Evolutionary conservation across 2,113 vertebrate species (phyloP).

Genomic region (Phylloscopus whistleri): DNA sequence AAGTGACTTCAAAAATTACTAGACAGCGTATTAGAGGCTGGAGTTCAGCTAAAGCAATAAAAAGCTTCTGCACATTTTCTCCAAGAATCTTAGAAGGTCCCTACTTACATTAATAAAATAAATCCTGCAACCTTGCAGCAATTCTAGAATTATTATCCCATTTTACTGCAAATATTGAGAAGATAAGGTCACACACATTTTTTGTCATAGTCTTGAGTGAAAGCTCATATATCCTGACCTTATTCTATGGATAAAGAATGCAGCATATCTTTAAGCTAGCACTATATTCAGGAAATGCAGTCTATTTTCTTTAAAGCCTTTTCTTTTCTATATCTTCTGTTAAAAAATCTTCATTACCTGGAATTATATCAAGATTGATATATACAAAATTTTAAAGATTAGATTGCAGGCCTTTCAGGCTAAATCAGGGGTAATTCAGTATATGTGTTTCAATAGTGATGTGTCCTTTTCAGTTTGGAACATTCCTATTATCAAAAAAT

Average conservation of each 20-base stretch:
- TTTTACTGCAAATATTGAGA: neutral
- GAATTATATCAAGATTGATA: neutral
- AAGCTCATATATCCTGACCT: neutral
- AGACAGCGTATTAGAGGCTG: neutral
- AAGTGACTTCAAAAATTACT: neutral
- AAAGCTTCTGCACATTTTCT: neutral
- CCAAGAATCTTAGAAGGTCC: neutral
- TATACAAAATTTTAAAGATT: neutral
- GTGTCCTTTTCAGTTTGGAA: neutral
- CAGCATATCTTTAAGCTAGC: neutral
- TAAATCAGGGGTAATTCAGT: neutral
- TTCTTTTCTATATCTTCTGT: neutral
- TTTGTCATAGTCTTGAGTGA: neutral
- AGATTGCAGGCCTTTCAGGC: neutral
- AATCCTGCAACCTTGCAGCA: neutral
- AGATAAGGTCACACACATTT: neutral
- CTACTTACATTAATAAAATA: neutral
- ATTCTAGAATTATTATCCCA: neutral
- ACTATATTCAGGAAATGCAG: neutral
- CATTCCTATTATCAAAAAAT: neutral
- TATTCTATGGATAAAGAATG: neutral
- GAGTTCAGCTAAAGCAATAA: neutral
- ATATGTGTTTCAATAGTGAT: neutral
- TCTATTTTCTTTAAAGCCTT: neutral
- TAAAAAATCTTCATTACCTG: neutral